Evolutionary conservation across 2,888 invertebrate genomes (phyloP).

Genomic region (Synergus laeviventris): DNA sequence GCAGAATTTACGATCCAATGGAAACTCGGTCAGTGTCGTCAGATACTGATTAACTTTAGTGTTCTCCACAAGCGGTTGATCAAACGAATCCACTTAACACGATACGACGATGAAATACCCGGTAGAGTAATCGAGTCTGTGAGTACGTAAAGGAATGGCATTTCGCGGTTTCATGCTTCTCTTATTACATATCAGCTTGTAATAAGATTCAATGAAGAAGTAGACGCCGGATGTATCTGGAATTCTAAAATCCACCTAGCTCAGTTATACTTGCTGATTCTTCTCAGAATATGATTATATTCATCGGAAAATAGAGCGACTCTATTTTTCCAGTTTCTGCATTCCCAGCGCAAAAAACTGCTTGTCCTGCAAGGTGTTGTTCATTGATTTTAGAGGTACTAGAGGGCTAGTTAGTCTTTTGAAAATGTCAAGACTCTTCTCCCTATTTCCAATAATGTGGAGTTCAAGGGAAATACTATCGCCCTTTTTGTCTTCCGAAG

Average conservation of each 20-base stretch:
- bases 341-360: not conserved
- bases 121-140: slow-evolving; percentile 22
- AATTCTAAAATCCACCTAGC: not conserved
- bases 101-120: slow-evolving; percentile 3
- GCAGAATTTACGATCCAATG: slow-evolving; percentile 12
- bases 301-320: not conserved
- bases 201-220: slow-evolving; percentile 25
- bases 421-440: slow-evolving; percentile 12
- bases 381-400: slow-evolving; percentile 13
- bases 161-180: slow-evolving; percentile 27
- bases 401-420: not conserved
- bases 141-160: slow-evolving; percentile 18
- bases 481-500: slow-evolving; percentile 33
- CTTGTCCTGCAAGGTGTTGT: not conserved
- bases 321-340: slow-evolving; percentile 6
- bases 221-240: not conserved
- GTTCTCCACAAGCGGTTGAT: slow-evolving; percentile 17
- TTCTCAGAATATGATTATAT: slow-evolving; percentile 13
- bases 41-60: slow-evolving; percentile 37
- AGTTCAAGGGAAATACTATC: slow-evolving; percentile 11
- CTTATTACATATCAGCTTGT: slow-evolving; percentile 23
- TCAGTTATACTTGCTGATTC: slow-evolving; percentile 20
- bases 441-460: slow-evolving; percentile 30
- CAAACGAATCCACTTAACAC: slow-evolving; percentile 25
- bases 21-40: slow-evolving; percentile 33